Evolutionary conservation across 2,888 invertebrate species (phyloP), one percentile per base, ranked within the genome.

Genomic region (Ochropleura plecta): DNA sequence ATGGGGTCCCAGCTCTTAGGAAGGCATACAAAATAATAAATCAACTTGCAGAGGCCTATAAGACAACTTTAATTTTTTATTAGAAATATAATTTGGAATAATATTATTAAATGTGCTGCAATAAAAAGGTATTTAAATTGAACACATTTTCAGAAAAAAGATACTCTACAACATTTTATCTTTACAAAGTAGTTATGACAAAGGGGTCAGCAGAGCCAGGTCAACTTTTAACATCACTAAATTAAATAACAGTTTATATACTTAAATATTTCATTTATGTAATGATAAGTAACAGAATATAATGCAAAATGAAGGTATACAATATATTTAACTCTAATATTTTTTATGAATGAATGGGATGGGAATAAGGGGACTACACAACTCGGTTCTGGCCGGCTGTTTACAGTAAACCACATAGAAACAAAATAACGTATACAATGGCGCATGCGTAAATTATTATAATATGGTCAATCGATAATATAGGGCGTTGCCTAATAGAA

Each of bases 401-500:
- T 42, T 42, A 48, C 55, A 72, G 18, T 42, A 57, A 20, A 46
- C 20, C 40, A 48, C 10, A 48, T 42, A 44, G 0, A 30, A 51
- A n/a, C 51, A 6, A 70, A 5, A 48, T 46, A 12, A 44, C 65
- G 10, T 30, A 65, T 55, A 59, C 30, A 18, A 64, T 76, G 55
- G 64, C 74, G 7, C 85, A 84, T 89, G 84, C 82, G 74, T 53
- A 42, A 18, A 44, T 4, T 16, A 51, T 18, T 70, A 71, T 82
- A 66, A 63, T 71, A 59, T 76, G 78, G 76, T 78, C 51, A 68
- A 69, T 44, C 12, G n/a, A n/a, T 60, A 44, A n/a, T 44, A n/a
- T 1, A 62, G 44, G 62, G 12, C n/a, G 7, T n/a, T n/a, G 62
- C n/a, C 10, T 62, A 62, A 44, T n/a, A 44, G 62, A 62, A 44